Evolutionary conservation across 1,140 invertebrate species (phyloP).

Genomic region (Pseudoatta argentina): DNA sequence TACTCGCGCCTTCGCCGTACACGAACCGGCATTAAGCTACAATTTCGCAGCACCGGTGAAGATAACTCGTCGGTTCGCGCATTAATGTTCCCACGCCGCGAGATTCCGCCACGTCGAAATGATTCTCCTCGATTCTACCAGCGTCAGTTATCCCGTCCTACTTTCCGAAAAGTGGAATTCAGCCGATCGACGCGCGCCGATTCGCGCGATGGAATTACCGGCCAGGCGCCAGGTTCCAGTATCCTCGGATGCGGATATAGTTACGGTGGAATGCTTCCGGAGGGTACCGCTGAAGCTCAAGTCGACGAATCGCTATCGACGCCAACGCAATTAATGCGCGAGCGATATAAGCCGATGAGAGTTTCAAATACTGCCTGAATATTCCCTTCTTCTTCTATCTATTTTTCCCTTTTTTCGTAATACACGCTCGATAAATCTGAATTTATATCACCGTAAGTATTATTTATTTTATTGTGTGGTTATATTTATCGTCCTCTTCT

Average conservation of each 20-base stretch:
- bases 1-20: slow-evolving; percentile 37
- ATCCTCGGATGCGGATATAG: slow-evolving; percentile 45
- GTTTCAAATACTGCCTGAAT: slow-evolving; percentile 20
- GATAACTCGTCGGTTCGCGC: slow-evolving; percentile 23
- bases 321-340: slow-evolving; percentile 8
- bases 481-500: not conserved
- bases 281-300: slow-evolving; percentile 19
- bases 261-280: slow-evolving; percentile 8
- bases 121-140: not conserved
- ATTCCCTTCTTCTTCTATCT: not conserved
- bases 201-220: slow-evolving; percentile 48
- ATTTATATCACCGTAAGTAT: slow-evolving; percentile 14
- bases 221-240: not conserved
- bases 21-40: slow-evolving; percentile 46
- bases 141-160: slow-evolving; percentile 11
- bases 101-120: slow-evolving; percentile 33
- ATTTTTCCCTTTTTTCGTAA: too few species aligned
- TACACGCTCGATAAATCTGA: not conserved
- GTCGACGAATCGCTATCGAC: slow-evolving; percentile 15
- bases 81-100: slow-evolving; percentile 45
- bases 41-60: slow-evolving; percentile 49
- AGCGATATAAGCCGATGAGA: slow-evolving; percentile 17
- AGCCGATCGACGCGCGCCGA: slow-evolving; percentile 35
- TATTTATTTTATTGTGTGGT: not conserved
- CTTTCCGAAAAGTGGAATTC: slow-evolving; percentile 34